Evolutionary conservation across 1,140 invertebrate species (phyloP).

Genomic region (Micrasema minimum): DNA sequence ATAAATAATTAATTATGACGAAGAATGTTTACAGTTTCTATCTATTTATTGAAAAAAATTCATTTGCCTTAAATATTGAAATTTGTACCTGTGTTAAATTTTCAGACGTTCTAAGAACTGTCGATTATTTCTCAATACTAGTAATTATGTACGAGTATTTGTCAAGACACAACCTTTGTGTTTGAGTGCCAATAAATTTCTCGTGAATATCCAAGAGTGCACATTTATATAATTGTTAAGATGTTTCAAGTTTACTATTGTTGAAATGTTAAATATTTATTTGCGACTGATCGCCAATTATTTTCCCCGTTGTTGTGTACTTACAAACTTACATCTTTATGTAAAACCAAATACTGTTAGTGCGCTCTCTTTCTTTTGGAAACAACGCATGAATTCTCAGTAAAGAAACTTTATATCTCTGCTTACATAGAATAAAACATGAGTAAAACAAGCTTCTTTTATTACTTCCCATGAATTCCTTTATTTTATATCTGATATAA

Average conservation of each 20-base stretch:
- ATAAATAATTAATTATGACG: slow-evolving; percentile 4
- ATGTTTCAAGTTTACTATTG: slow-evolving; percentile 31
- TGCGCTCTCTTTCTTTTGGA: slow-evolving; percentile 29
- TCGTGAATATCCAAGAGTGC: slow-evolving; percentile 28
- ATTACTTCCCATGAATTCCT: too few relatives aligned
- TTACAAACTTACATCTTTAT: slow-evolving; percentile 10
- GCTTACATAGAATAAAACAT: slow-evolving; percentile 34
- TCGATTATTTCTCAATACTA: slow-evolving; percentile 17
- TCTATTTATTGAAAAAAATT: slow-evolving; percentile 21
- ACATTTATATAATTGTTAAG: slow-evolving; percentile 38
- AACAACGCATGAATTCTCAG: slow-evolving; percentile 36
- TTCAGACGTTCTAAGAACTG: slow-evolving; percentile 12
- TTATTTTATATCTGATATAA: too few relatives aligned
- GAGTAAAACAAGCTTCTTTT: neutral
- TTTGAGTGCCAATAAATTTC: slow-evolving; percentile 37
- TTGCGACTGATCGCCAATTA: slow-evolving; percentile 24
- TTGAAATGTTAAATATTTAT: slow-evolving; percentile 31
- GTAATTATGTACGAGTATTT: slow-evolving; percentile 1
- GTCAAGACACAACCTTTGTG: slow-evolving; percentile 13
- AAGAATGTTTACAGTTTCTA: slow-evolving; percentile 8
- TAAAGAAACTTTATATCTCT: slow-evolving; percentile 34
- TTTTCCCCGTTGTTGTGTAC: slow-evolving; percentile 7
- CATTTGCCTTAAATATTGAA: slow-evolving; percentile 38
- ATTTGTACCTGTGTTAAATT: slow-evolving; percentile 31
- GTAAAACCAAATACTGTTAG: slow-evolving; percentile 19